A percentile compares a stretch with the other conserved stretches of the same genome.
Conservation (phyloP, 92 coral and sea anemone species). For the Palythoa caribaeorum region DNA sequence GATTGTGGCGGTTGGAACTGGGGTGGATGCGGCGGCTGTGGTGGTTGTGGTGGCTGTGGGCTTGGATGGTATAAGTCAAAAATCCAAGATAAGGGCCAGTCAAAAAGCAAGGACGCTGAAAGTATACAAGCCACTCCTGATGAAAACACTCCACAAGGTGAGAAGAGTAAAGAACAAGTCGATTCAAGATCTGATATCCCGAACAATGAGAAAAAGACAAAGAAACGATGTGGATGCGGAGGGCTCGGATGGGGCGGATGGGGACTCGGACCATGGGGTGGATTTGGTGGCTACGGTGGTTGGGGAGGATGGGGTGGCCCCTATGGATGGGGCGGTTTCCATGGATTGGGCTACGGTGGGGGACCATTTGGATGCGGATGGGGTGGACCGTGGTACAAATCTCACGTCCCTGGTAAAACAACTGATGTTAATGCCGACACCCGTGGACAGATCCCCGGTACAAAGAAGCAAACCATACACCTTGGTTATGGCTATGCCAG, state of each 20-base stretch:
- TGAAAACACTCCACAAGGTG: conserved; percentile 28
- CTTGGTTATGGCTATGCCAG: conserved; percentile 99
- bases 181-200: conserved; percentile 48
- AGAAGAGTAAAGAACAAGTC: conserved; percentile 8
- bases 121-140: conserved; percentile 65
- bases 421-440: conserved; percentile 82
- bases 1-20: conserved; percentile 69
- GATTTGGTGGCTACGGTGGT: conserved; percentile 75
- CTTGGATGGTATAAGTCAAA: conserved; percentile 76
- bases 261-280: conserved; percentile 70
- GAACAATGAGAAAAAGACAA: conserved; percentile 59
- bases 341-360: conserved; percentile 77
- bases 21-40: conserved; percentile 54
- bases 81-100: conserved; percentile 37
- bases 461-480: conserved; percentile 96
- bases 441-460: conserved; percentile 87
- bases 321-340: conserved; percentile 81
- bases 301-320: conserved; percentile 75
- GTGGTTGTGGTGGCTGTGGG: conserved; percentile 60
- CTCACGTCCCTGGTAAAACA: conserved; percentile 75
- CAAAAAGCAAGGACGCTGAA: conserved; percentile 63
- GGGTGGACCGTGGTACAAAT: conserved; percentile 78
- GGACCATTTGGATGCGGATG: conserved; percentile 61
- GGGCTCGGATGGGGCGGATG: conserved; percentile 73
- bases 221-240: conserved; percentile 79